Conservation (phyloP, 1,140 invertebrate genomes). For the Drosophila guanche region DNA sequence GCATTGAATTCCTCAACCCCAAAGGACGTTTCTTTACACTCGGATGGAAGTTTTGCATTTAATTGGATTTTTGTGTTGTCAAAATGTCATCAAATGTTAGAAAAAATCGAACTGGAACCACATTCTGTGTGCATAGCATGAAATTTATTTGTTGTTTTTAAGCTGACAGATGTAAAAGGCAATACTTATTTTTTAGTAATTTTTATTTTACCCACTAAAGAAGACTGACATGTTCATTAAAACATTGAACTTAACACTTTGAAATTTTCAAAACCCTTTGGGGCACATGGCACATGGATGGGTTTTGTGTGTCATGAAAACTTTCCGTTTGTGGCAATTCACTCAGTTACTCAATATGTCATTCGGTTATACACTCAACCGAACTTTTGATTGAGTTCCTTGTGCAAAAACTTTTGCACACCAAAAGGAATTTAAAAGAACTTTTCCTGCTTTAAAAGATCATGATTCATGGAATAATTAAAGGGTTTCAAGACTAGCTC, state of each 20-base stretch:
- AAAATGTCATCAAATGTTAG: no score
- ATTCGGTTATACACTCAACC: constrained; percentile 23
- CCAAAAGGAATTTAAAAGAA: constrained; percentile 11
- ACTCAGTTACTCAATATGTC: constrained; percentile 41
- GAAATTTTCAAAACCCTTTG: constrained; percentile 30
- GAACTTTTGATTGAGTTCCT: constrained; percentile 52
- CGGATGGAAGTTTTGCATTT: no score
- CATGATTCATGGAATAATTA: constrained; percentile 59
- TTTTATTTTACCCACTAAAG: no score
- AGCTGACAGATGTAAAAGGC: no score
- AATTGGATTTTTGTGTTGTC: no score
- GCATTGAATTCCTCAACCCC: no score
- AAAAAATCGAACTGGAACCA: no score
- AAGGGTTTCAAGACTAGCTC: background rate
- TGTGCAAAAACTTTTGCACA: constrained; percentile 21
- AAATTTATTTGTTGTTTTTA: no score
- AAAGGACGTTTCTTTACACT: no score
- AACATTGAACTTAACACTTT: constrained; percentile 52
- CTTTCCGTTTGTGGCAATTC: constrained; percentile 7
- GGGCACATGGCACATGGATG: constrained; percentile 44
- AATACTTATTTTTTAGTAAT: constrained; percentile 3
- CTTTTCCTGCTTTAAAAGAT: constrained; percentile 26
- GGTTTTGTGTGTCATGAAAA: constrained; percentile 8
- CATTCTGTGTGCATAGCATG: no score
- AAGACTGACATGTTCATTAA: constrained; percentile 36